Evolutionary conservation across 2,888 invertebrate species (phyloP), one percentile per base, ranked within the genome.

Genomic region (Hololepta plana): DNA sequence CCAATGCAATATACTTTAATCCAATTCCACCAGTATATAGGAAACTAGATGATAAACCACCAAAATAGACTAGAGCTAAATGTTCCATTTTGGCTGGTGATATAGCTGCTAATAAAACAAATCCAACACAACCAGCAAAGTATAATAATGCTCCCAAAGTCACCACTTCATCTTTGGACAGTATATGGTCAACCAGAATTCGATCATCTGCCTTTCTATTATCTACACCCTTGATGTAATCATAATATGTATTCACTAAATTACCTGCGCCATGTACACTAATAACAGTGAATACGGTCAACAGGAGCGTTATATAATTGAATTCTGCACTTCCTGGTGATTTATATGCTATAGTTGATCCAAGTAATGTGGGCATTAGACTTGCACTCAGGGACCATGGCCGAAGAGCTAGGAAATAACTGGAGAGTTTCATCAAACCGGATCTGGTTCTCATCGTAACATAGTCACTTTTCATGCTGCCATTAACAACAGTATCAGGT

Each of bases 21-120:
- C 91, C 93, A 40, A 91, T 81, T 24, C 93, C 93, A 30, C 93
- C 93, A 2, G 93, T 93, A 45, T 93, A 93, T n/a, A 93, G 61
- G 55, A 93, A 93, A 37, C 90, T 90, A 27, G 88, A 85, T 13
- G 90, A 91, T 28, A 93, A 54, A 2, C 93, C 93, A 29, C 93
- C 91, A 57, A 93, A 93, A 51, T 90, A 93, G 1, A 91, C 82
- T 23, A 93, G 58, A 4, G 93, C 91, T 39, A 93, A 59, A 51
- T 91, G 91, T 53, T 91, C 91, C 81, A 91, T 82, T 53, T 79
- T 75, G 1, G 90, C 90, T 7, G 87, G 84, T 27, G 91, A 90
- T 31, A 87, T 23, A 9, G 60, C 32, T 4, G 49, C 49, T 27
- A 53, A 38, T 20, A 50, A 29, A 24, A 53, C 49, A 32, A 55